Evolutionary conservation across 2,113 vertebrate species (phyloP), one percentile per base, ranked within the genome.

Genomic region (Pleuronectes platessa): DNA sequence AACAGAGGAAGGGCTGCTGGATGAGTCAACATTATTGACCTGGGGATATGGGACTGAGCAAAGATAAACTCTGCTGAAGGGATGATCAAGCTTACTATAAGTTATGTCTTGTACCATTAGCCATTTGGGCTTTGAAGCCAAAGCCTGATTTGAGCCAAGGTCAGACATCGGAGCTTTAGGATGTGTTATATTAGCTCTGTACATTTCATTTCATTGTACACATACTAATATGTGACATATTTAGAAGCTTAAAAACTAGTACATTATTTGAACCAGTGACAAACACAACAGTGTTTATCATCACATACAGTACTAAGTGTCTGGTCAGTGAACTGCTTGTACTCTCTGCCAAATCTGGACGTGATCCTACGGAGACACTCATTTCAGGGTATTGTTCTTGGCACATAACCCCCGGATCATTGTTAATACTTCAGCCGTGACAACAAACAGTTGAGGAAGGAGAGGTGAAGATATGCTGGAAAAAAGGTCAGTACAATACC

Each of bases 21-120:
- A 83, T 86, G 81, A 90, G 86, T 91, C 87, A 83, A 86, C 84
- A 82, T 86, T 90, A 86, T 86, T 91, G 92, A 92, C 83, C 77
- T 54, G 74, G 71, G 82, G 77, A 81, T 85, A 67, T 79, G 66
- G 76, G 83, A 76, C 63, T 37, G 78, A 85, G 76, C 71, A 62
- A 81, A 83, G 80, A 90, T 87, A 84, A 87, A 91, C 88, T 85
- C 88, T 72, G 78, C 81, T 77, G 67, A 87, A 81, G 70, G 78
- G 83, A 90, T 82, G 83, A 88, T 89, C 88, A 76, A 79, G 88
- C 82, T 84, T 84, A 70, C 82, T 85, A 71, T 71, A 79, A 75
- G 74, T 87, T 84, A 69, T 77, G 81, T 87, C 81, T 76, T 78
- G 79, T 83, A 82, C 86, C 78, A 85, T 88, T 82, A 82, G 86